Percentiles rank a stretch among this genome's conserved stretches.
These are phyloP conservation scores for Piaya cayana DNA, from an alignment of 2,113 vertebrate genomes.

Conservation along the genomic window DNA sequence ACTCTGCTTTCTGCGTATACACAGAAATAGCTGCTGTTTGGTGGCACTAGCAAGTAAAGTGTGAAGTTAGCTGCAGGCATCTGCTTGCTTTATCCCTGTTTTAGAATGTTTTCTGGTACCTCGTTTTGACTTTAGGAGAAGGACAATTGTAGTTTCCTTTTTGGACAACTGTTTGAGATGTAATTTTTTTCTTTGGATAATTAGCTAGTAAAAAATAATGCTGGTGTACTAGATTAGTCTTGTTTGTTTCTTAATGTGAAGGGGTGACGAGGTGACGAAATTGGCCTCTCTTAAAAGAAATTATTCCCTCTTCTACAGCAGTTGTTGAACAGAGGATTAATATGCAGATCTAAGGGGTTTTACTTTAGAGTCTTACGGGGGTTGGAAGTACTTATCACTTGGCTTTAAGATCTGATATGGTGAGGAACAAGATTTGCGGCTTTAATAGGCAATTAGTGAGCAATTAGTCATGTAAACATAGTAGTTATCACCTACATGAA, in stretches of 20 bases:
- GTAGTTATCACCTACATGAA: not conserved
- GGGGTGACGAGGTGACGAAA: not conserved
- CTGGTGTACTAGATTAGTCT: not conserved
- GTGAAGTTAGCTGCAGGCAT: no score
- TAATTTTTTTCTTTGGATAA: not conserved
- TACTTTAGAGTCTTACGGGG: not conserved
- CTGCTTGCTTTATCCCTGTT: not conserved
- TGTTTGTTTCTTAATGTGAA: not conserved
- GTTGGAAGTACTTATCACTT: conserved; percentile 22
- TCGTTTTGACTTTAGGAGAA: not conserved
- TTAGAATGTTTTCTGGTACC: not conserved
- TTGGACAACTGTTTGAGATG: not conserved
- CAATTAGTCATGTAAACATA: conserved; percentile 27
- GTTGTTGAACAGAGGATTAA: conserved; percentile 22
- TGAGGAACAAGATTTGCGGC: not conserved
- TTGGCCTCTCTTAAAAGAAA: not conserved
- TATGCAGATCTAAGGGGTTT: not conserved
- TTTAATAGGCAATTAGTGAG: conserved; percentile 18
- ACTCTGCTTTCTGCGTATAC: no score
- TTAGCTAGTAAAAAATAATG: not conserved
- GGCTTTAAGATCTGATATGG: not conserved
- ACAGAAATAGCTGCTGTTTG: no score
- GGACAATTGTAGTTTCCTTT: not conserved
- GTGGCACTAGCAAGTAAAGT: no score
- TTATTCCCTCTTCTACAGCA: not conserved